A percentile compares a stretch with the other conserved stretches of the same genome.
phyloP scores from a whole-genome alignment of 2,888 invertebrate species.

The Volucella inflata region DNA sequence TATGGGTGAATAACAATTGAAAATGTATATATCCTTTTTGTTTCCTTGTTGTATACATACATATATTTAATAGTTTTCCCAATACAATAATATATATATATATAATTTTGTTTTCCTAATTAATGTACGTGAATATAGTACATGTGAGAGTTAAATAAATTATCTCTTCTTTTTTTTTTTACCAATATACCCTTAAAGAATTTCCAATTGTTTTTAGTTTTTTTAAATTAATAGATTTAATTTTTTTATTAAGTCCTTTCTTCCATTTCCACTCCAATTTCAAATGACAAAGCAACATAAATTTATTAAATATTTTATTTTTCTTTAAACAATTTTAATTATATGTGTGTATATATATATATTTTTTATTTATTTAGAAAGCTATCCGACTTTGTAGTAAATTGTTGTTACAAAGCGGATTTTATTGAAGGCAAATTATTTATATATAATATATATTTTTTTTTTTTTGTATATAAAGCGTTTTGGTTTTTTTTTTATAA shows the following conservation, averaged over 20 bases:
- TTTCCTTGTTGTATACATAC: neutral
- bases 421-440: conserved; percentile 69
- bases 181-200: conserved; percentile 33
- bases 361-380: conserved; percentile 46
- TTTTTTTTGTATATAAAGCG: conserved; percentile 55
- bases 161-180: conserved; percentile 3
- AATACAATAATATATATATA: conserved; percentile 34
- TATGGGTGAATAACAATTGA: conserved; percentile 63
- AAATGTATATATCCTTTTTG: conserved; percentile 33
- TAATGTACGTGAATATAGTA: conserved; percentile 18
- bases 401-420: conserved; percentile 44
- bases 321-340: conserved; percentile 54
- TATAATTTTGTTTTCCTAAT: conserved; percentile 18
- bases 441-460: too few species aligned
- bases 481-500: conserved; percentile 44
- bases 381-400: conserved; percentile 47
- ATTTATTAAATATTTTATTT: conserved; percentile 31
- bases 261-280: conserved; percentile 52
- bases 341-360: conserved; percentile 38
- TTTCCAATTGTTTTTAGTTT: conserved; percentile 43
- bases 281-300: conserved; percentile 34
- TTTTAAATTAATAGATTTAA: conserved; percentile 7
- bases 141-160: conserved; percentile 16
- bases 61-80: conserved; percentile 45
- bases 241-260: conserved; percentile 49